Evolutionary conservation across 2,797 vertebrate species (phyloP), one percentile per base, ranked within the genome.

Genomic region (Melanogrammus aeglefinus): DNA sequence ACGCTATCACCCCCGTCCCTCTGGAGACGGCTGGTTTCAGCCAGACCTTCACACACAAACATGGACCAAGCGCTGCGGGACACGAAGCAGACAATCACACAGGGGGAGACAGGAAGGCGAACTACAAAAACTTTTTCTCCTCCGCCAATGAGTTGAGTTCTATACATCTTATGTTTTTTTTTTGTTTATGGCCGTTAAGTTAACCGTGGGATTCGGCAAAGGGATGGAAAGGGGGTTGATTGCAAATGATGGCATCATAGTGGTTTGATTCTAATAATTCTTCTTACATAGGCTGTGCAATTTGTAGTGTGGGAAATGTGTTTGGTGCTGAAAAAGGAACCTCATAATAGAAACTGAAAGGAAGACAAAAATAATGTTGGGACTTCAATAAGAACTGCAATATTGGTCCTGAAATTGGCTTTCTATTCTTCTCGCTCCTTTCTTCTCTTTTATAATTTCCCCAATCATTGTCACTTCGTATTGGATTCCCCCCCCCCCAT

Each of bases 1-100:
- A 88, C 86, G 89, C 82, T 89, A 90, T 92, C 90, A 88, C 76
- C 83, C 82, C 83, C 83, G 83, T 87, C 90, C 83, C 81, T 90
- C 86, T 90, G 90, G 87, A 90, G 82, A 89, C 79, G 57, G 76
- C 80, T 84, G 81, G 82, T 83, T 78, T 85, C 75, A 82, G 88
- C 86, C 86, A 91, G 90, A 87, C 82, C 87, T 77, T 81, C 77
- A 84, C 84, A 90, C 82, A 82, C 76, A 82, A 82, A 76, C 74
- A 44, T 44, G 83, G 82, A 87, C 89, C 87, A 82, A 83, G 77
- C 79, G 86, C 77, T 73, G 77, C 75, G 81, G 75, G 69, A 84
- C 78, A 73, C 71, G 36, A 74, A 27, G 14, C 6, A 27, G 9
- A 69, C 14, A 69, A 6, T 4, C 14, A 69, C n/a, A 69, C 79